Evolutionary conservation across 2,888 invertebrate genomes (phyloP), one percentile per base, ranked within the genome.

Genomic region (Sphaerophoria taeniata): DNA sequence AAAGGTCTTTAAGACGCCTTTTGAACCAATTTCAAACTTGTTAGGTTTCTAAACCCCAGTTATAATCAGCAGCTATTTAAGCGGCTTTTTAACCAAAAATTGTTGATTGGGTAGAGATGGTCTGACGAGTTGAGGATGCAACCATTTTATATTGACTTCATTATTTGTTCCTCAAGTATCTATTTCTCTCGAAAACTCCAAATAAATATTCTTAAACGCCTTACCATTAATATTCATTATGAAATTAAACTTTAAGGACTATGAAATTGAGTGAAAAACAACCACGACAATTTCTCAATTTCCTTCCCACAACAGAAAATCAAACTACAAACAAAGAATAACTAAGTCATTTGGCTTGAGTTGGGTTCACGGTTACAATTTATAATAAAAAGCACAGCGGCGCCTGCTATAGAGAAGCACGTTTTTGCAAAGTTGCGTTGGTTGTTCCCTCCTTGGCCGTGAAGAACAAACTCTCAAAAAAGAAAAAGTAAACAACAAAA

Each of bases 311-410:
- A 43, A 43, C 11, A 43, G 12, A 9, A 9, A 43, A 43, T 3
- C 9, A 43, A 5, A 43, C 16, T 36, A 34, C 33, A 60, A 9
- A 16, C 24, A 31, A 31, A 24, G 7, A 14, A 51, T 34, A 33
- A 24, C 24, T 24, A 24, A 24, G 24, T 24, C 24, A 2, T 24
- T 24, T 24, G 24, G 24, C n/a, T n/a, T n/a, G n/a, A n/a, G 24
- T 24, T 1, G 12, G 12, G 51, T 39, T 67, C 36, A 67, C 24
- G 51, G 51, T 51, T 51, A 36, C 36, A 47, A 49, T 65, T 51
- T 51, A 36, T 9, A 36, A 36, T 34, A 65, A 12, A 65, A 65
- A 16, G 16, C 7, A 3, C 4, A 6, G 11, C 6, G 14, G n/a
- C 60, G 6, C 24, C 34, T n/a, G 9, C 12, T 3, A 34, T 11